Conservation (phyloP, 2,888 invertebrate species). For the Oeneis ivallda region DNA sequence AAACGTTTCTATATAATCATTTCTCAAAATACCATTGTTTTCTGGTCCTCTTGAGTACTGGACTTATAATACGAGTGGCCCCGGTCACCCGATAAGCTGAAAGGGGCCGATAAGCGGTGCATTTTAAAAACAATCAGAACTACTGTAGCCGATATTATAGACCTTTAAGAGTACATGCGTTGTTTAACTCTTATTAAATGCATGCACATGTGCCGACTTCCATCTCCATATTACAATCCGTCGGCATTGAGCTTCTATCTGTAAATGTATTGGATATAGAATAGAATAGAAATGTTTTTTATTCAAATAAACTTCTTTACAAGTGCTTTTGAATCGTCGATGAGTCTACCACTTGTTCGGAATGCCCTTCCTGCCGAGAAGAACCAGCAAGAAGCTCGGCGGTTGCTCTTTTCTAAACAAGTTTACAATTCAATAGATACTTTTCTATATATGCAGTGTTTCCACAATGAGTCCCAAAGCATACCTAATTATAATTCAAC, state of each 20-base stretch:
- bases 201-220: constrained; percentile 3
- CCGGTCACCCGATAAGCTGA: constrained; percentile 71
- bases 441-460: no score
- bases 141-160: constrained; percentile 49
- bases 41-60: constrained; percentile 41
- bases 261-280: background rate
- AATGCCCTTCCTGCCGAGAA: no score
- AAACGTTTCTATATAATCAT: constrained; percentile 34
- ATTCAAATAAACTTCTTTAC: no score
- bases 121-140: constrained; percentile 59
- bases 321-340: no score
- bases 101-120: constrained; percentile 63
- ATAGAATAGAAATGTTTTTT: no score
- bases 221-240: background rate
- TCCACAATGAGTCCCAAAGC: no score
- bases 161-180: constrained; percentile 34
- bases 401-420: no score
- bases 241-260: background rate
- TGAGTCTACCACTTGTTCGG: no score
- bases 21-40: constrained; percentile 48
- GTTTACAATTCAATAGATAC: no score
- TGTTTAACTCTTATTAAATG: constrained; percentile 44
- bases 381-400: no score
- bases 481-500: no score
- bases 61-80: constrained; percentile 53